phyloP scores from a whole-genome alignment of 2,113 vertebrate species.

The Eclectus roratus region DNA sequence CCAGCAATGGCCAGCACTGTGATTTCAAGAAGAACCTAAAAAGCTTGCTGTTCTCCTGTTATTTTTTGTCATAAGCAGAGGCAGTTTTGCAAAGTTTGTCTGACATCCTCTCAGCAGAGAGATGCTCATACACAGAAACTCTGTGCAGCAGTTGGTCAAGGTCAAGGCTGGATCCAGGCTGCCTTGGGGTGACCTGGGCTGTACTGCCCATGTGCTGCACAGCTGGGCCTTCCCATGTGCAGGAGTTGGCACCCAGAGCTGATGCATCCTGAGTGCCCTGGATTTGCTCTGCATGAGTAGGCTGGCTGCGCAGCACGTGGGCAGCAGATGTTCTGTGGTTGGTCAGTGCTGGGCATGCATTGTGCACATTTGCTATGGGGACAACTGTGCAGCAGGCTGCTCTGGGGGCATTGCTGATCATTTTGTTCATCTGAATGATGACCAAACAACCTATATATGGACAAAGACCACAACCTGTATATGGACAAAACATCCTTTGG shows the following conservation, averaged over 20 bases:
- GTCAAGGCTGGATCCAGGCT: not conserved
- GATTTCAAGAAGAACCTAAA: not conserved
- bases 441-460: not conserved
- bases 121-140: rapidly evolving
- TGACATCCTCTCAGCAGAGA: not conserved
- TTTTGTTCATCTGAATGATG: not conserved
- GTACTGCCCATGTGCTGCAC: not conserved
- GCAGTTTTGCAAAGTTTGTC: not conserved
- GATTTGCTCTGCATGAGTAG: not conserved
- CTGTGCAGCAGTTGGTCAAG: not conserved
- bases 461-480: not conserved
- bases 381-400: not conserved
- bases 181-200: not conserved
- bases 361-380: rapidly evolving
- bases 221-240: not conserved
- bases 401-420: too few species aligned
- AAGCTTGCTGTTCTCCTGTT: not conserved
- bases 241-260: not conserved
- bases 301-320: not conserved
- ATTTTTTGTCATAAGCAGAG: not conserved
- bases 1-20: not conserved
- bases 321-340: not conserved
- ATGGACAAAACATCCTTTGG: not conserved
- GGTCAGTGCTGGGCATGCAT: not conserved
- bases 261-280: not conserved